A percentile compares a stretch with the other conserved stretches of the same genome.
These are phyloP conservation scores for Spea multiplicata DNA, from an alignment of 2,113 vertebrate genomes.

Conservation along the genomic window DNA sequence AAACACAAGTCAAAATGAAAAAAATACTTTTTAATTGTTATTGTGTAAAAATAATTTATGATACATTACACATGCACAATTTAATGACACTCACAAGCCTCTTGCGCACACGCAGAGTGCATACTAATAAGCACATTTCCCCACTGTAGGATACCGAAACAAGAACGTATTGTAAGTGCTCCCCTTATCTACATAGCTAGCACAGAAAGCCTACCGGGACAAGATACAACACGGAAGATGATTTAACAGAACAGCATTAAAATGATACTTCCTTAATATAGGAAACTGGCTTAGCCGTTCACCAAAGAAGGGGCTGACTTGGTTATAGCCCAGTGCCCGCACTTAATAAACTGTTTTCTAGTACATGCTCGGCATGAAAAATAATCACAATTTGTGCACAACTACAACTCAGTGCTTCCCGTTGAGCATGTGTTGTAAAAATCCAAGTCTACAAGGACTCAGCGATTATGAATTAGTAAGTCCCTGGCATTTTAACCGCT, in stretches of 20 bases:
- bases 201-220: neutral
- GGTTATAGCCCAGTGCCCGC: neutral
- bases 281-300: neutral
- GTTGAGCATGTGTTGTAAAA: no score
- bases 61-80: constrained; percentile 42
- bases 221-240: neutral
- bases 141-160: neutral
- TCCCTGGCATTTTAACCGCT: no score
- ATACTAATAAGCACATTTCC: constrained; percentile 28
- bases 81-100: constrained; percentile 31
- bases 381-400: no score
- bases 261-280: neutral
- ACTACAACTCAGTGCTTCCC: no score
- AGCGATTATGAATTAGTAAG: no score
- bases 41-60: constrained; percentile 47
- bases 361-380: neutral
- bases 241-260: neutral
- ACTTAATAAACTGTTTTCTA: neutral
- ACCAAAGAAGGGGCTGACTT: neutral
- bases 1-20: constrained; percentile 40
- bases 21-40: constrained; percentile 45
- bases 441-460: no score
- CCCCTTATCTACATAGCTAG: neutral
- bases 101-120: neutral
- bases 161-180: neutral